Percentiles rank a stretch among this genome's conserved stretches.
Conservation (phyloP, 1,140 invertebrate genomes). For the Eciton burchellii region DNA sequence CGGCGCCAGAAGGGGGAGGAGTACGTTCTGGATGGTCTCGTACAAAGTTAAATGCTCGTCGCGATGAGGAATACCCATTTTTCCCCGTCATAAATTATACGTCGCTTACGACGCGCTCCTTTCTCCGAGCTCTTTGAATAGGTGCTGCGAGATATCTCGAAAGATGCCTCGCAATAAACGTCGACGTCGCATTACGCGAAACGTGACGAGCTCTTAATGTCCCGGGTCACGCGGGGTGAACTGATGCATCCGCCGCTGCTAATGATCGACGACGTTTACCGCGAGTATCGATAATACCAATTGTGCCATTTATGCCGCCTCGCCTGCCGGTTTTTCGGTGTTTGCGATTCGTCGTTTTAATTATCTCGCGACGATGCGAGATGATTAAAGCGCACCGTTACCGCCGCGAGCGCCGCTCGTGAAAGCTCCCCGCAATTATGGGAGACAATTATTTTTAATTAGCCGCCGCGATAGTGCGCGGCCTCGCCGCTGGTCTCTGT, state of each 20-base stretch:
- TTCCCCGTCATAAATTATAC: constrained; percentile 33
- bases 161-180: constrained; percentile 13
- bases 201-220: background rate
- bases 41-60: constrained; percentile 38
- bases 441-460: background rate
- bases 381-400: background rate
- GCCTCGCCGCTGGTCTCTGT: too few species aligned
- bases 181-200: background rate
- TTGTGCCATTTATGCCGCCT: too few species aligned
- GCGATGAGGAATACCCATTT: constrained; percentile 28
- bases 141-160: background rate
- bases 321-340: background rate
- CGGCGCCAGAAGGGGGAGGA: background rate
- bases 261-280: background rate
- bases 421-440: background rate
- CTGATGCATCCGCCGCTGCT: background rate
- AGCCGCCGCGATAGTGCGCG: too few species aligned
- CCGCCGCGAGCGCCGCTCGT: background rate
- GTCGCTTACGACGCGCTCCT: background rate
- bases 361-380: background rate
- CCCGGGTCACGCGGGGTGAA: background rate
- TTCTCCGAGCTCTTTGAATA: background rate
- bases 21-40: constrained; percentile 8
- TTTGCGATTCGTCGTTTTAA: background rate
- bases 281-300: background rate